These are phyloP conservation scores for Campopleginae sp. DNA, from an alignment of 2,888 invertebrate genomes.

Conservation along the genomic window DNA sequence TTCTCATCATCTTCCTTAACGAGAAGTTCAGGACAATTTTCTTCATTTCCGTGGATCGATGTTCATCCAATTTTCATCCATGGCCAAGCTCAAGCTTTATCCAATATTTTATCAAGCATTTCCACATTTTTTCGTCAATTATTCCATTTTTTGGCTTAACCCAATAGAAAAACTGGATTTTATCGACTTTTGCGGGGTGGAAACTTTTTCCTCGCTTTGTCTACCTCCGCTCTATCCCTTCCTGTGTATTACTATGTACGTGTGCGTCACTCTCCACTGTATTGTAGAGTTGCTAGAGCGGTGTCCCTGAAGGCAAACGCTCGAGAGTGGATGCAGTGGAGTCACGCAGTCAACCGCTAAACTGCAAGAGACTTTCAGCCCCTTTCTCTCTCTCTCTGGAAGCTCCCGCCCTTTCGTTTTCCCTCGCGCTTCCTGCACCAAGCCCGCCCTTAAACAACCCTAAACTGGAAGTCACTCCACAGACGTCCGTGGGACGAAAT, in stretches of 20 bases:
- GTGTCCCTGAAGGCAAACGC: conserved; percentile 57
- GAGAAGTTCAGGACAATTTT: background rate
- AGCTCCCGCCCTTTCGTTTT: conserved; percentile 60
- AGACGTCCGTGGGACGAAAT: conserved; percentile 72
- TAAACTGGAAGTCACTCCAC: conserved; percentile 80
- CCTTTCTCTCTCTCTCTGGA: conserved; percentile 34
- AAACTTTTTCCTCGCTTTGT: background rate
- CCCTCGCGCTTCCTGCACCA: conserved; percentile 25
- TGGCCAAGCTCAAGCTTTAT: too few species aligned
- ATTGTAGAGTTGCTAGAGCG: conserved; percentile 37
- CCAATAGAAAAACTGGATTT: background rate
- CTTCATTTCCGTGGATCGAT: background rate
- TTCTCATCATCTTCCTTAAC: background rate
- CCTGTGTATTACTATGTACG: background rate
- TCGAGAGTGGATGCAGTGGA: conserved; percentile 35
- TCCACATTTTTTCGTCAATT: background rate
- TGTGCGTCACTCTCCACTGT: conserved; percentile 66
- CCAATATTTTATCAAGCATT: background rate
- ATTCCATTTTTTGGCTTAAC: background rate
- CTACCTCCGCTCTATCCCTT: background rate
- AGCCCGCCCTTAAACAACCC: conserved; percentile 79
- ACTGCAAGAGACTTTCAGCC: conserved; percentile 55
- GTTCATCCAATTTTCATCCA: too few species aligned
- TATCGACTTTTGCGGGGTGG: background rate
- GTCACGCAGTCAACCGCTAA: conserved; percentile 57